These are phyloP conservation scores for Procambarus clarkii DNA, from an alignment of 1,140 invertebrate species.

Conservation along the genomic window DNA sequence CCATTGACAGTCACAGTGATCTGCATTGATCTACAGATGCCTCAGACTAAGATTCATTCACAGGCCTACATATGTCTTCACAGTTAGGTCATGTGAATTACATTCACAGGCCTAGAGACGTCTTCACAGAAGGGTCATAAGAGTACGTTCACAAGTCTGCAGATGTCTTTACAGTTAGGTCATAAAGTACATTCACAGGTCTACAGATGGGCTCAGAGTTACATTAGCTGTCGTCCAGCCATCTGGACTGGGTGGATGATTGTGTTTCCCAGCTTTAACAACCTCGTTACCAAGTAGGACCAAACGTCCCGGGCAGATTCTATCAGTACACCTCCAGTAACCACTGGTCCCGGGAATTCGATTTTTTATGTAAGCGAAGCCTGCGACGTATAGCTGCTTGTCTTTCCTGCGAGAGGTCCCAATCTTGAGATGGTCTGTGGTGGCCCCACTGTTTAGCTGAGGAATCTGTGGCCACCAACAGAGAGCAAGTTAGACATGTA, in stretches of 20 bases:
- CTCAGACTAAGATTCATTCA: too few relatives aligned
- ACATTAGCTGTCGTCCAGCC: neutral
- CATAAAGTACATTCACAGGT: neutral
- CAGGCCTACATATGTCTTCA: too few relatives aligned
- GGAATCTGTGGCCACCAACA: slow-evolving; percentile 22
- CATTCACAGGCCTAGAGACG: too few relatives aligned
- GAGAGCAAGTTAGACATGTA: neutral
- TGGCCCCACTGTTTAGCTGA: neutral
- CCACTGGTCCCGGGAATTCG: neutral
- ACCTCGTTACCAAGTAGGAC: slow-evolving; percentile 2
- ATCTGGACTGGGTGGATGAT: neutral
- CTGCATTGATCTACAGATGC: too few relatives aligned
- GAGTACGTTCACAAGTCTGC: too few relatives aligned
- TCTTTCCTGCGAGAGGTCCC: neutral
- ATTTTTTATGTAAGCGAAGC: slow-evolving; percentile 10
- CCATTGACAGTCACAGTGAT: too few relatives aligned
- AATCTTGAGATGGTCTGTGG: neutral
- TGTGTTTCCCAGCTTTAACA: slow-evolving; percentile 6
- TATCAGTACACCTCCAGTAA: neutral
- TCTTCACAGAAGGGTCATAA: too few relatives aligned
- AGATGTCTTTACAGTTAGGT: too few relatives aligned
- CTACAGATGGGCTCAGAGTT: neutral
- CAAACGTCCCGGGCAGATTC: slow-evolving; percentile 13
- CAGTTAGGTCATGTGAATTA: too few relatives aligned
- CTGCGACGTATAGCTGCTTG: neutral